Conservation (phyloP, 2,113 vertebrate species). For the Syrrhaptes paradoxus region DNA sequence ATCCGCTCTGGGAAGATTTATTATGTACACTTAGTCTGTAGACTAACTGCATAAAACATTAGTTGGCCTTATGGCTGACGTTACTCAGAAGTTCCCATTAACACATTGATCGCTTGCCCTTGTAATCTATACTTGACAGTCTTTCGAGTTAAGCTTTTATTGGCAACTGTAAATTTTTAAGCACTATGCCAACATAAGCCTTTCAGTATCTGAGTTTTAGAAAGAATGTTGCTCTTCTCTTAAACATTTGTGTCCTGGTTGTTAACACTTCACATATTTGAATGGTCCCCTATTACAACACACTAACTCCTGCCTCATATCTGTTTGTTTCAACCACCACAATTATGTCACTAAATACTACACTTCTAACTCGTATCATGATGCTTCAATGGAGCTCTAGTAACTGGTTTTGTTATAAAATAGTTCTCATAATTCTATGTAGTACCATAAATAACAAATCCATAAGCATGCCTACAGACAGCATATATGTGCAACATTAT, state of each 20-base stretch:
- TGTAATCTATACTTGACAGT: neutral
- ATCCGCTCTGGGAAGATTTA: neutral
- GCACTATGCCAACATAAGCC: neutral
- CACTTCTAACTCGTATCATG: neutral
- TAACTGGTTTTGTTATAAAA: neutral
- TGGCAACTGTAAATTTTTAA: neutral
- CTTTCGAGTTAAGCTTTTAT: neutral
- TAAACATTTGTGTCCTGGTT: neutral
- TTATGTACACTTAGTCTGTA: neutral
- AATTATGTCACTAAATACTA: neutral
- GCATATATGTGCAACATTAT: accelerated
- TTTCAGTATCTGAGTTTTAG: neutral
- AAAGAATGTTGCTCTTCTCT: neutral
- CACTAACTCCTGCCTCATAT: neutral
- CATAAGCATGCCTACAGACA: neutral
- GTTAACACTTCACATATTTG: neutral
- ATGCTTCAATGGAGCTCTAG: neutral
- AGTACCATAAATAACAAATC: neutral
- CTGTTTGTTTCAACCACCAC: neutral
- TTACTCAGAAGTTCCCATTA: neutral
- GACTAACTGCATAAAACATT: neutral
- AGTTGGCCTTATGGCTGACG: neutral
- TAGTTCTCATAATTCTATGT: neutral
- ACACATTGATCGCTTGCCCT: neutral
- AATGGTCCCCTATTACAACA: neutral